Conservation (phyloP, 2,888 invertebrate genomes). For the Synergus laeviventris region DNA sequence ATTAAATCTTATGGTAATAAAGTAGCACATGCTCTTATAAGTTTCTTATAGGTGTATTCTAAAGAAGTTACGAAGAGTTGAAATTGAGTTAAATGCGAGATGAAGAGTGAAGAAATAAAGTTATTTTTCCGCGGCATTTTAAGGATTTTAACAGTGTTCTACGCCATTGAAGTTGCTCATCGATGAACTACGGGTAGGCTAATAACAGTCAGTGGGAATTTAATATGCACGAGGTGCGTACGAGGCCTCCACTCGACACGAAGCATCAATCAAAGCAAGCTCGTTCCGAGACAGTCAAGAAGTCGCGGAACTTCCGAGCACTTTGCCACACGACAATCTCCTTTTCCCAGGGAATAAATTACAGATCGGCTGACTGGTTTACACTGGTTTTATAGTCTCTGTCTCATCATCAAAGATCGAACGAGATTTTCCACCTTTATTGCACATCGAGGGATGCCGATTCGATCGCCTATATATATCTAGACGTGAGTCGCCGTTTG, state of each 20-base stretch:
- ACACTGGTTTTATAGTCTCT: not conserved
- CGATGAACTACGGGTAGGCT: slow-evolving; percentile 19
- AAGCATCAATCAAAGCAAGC: slow-evolving; percentile 30
- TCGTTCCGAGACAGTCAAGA: slow-evolving; percentile 13
- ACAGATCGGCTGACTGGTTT: slow-evolving; percentile 15
- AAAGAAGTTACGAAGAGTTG: not conserved
- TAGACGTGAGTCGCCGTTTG: slow-evolving; percentile 13
- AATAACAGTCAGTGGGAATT: slow-evolving; percentile 17
- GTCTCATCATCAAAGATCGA: not conserved
- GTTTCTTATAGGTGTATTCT: not conserved
- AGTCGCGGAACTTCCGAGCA: slow-evolving; percentile 31
- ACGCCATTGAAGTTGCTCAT: slow-evolving; percentile 27
- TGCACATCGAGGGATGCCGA: not conserved
- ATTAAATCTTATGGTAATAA: too few species aligned
- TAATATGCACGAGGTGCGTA: slow-evolving; percentile 34
- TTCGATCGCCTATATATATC: not conserved
- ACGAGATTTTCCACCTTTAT: not conserved
- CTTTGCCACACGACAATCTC: slow-evolving; percentile 21
- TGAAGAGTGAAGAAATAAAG: not conserved
- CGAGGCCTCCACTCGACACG: slow-evolving; percentile 29
- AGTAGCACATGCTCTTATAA: too few species aligned
- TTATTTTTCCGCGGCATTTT: not conserved
- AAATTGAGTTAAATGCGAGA: not conserved
- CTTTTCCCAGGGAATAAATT: slow-evolving; percentile 26
- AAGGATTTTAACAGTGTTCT: not conserved